phyloP scores from a whole-genome alignment of 2,797 vertebrate genomes.

The Xyrichtys novacula region DNA sequence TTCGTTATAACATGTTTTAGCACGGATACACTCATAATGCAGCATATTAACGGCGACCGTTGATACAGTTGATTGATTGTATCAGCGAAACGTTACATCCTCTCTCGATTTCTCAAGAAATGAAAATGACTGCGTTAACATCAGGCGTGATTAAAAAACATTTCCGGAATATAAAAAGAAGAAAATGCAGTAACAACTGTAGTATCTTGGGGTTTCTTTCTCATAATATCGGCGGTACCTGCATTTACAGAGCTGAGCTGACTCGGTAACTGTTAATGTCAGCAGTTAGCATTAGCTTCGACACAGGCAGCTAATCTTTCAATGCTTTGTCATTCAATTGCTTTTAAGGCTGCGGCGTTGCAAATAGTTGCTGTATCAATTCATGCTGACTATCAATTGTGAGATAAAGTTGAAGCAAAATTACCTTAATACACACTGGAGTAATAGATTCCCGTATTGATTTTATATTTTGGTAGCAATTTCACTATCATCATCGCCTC shows the following conservation, averaged over 20 bases:
- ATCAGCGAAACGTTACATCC: neutral
- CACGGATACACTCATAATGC: neutral
- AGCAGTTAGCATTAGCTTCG: constrained; percentile 68
- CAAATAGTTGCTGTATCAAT: neutral
- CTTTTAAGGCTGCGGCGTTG: constrained; percentile 15
- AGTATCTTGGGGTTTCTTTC: neutral
- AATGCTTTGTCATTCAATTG: constrained; percentile 73
- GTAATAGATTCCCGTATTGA: constrained; percentile 23
- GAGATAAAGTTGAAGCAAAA: neutral
- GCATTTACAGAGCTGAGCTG: constrained; percentile 12
- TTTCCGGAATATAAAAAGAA: too few relatives aligned
- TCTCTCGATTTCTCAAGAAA: neutral
- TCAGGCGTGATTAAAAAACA: too few relatives aligned
- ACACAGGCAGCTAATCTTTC: constrained; percentile 66
- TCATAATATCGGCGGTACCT: neutral
- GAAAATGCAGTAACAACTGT: too few relatives aligned
- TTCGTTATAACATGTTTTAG: too few relatives aligned
- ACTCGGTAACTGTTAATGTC: constrained; percentile 30
- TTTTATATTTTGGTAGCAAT: constrained; percentile 50
- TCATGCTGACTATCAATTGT: neutral
- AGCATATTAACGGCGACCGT: neutral
- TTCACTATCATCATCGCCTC: constrained; percentile 50
- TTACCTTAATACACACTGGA: constrained; percentile 65
- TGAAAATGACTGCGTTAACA: constrained; percentile 30
- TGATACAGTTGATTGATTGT: neutral